These are phyloP conservation scores for Tetramorium parvispinum DNA, from an alignment of 1,140 invertebrate species.

Conservation along the genomic window DNA sequence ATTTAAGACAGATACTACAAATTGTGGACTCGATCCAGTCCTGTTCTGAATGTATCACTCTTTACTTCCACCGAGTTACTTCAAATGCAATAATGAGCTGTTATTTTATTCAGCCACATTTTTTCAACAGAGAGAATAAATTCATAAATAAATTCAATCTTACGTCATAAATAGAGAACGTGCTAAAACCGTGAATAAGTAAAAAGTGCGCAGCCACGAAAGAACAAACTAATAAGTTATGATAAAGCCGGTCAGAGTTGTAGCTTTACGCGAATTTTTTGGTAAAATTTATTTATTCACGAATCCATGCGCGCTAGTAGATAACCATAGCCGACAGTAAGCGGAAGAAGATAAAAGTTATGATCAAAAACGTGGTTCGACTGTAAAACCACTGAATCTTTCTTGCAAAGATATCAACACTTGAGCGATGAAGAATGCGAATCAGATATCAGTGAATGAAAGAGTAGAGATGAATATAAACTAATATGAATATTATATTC, in stretches of 20 bases:
- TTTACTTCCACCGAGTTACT: background rate
- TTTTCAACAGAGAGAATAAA: background rate
- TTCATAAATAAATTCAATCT: background rate
- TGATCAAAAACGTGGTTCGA: constrained; percentile 45
- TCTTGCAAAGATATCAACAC: constrained; percentile 7
- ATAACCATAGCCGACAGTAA: constrained; percentile 17
- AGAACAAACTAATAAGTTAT: constrained; percentile 4
- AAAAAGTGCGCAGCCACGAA: background rate
- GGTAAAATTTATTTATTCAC: constrained; percentile 39
- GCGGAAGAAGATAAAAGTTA: constrained; percentile 31
- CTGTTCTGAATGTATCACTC: background rate
- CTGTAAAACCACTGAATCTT: constrained; percentile 23
- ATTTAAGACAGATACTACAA: constrained; percentile 3
- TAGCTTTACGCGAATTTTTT: background rate
- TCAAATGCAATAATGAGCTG: background rate
- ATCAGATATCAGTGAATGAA: background rate
- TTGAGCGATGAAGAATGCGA: background rate
- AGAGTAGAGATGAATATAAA: background rate
- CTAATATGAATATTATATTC: background rate
- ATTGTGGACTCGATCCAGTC: constrained; percentile 19
- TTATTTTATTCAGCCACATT: background rate
- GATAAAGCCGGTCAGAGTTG: constrained; percentile 17
- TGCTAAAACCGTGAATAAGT: background rate
- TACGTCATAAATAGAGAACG: background rate
- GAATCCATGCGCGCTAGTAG: background rate